A percentile compares a stretch with the other conserved stretches of the same genome.
Evolutionary conservation across 2,888 invertebrate species (phyloP).

Genomic region (Lacanobia wlatinum): DNA sequence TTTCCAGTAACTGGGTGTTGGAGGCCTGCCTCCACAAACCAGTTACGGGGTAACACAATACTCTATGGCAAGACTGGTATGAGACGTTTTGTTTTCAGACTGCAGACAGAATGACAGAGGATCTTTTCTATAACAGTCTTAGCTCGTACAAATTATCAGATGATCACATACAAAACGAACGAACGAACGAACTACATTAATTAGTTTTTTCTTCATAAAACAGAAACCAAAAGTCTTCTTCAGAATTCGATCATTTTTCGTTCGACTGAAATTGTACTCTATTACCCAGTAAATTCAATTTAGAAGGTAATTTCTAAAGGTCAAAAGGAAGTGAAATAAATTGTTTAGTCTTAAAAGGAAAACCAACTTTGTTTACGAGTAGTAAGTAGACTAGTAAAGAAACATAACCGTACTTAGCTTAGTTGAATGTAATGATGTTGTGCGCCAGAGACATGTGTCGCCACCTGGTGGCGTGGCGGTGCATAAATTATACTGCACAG

Average conservation of each 20-base stretch:
- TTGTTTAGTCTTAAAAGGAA: not conserved
- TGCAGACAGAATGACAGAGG: too few species aligned
- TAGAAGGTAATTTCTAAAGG: not conserved
- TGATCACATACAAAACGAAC: too few species aligned
- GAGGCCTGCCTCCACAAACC: too few species aligned
- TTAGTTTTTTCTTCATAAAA: too few species aligned
- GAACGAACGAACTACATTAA: too few species aligned
- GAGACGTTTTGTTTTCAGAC: too few species aligned
- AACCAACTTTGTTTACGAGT: not conserved
- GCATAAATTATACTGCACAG: not conserved
- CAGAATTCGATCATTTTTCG: not conserved
- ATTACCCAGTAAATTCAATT: not conserved
- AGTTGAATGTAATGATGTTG: not conserved
- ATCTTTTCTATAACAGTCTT: too few species aligned
- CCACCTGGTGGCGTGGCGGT: conserved; percentile 24
- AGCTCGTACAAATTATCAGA: too few species aligned
- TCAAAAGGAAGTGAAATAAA: not conserved
- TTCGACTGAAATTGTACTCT: not conserved
- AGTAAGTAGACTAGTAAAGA: not conserved
- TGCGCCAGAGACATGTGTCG: conserved; percentile 41
- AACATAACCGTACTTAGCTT: not conserved
- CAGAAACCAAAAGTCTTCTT: too few species aligned
- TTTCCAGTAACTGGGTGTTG: too few species aligned
- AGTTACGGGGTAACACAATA: too few species aligned
- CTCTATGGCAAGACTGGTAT: too few species aligned